Percentiles rank a stretch among this genome's conserved stretches.
These are phyloP conservation scores for Pangasianodon gigas DNA, from an alignment of 2,113 vertebrate species.

Conservation along the genomic window DNA sequence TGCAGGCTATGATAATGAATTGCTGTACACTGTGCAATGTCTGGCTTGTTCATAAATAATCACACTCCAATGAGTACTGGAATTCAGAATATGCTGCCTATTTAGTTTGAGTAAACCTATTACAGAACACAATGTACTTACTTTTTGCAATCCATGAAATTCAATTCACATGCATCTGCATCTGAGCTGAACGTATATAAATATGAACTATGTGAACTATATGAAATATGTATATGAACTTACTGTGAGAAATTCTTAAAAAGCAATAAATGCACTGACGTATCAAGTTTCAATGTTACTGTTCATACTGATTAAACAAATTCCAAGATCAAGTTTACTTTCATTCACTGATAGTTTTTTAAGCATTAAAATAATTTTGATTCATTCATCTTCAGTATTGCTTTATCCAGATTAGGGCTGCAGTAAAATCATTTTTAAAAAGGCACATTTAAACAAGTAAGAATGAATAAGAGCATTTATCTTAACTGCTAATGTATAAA, in stretches of 20 bases:
- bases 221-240: neutral
- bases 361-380: neutral
- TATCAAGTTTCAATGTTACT: neutral
- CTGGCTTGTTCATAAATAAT: neutral
- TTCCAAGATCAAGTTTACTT: neutral
- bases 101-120: neutral
- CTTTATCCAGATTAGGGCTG: neutral
- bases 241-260: neutral
- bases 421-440: neutral
- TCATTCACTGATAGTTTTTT: neutral
- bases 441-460: neutral
- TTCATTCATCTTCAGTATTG: neutral
- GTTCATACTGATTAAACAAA: neutral
- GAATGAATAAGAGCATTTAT: neutral
- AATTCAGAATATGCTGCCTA: neutral
- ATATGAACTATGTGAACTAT: neutral
- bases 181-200: neutral
- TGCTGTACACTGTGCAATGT: neutral
- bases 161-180: neutral
- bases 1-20: neutral
- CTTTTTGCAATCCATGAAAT: neutral
- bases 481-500: neutral
- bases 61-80: neutral
- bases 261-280: neutral
- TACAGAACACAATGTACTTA: neutral